Evolutionary conservation across 2,113 vertebrate genomes (phyloP).

Genomic region (Elgaria multicarinata): DNA sequence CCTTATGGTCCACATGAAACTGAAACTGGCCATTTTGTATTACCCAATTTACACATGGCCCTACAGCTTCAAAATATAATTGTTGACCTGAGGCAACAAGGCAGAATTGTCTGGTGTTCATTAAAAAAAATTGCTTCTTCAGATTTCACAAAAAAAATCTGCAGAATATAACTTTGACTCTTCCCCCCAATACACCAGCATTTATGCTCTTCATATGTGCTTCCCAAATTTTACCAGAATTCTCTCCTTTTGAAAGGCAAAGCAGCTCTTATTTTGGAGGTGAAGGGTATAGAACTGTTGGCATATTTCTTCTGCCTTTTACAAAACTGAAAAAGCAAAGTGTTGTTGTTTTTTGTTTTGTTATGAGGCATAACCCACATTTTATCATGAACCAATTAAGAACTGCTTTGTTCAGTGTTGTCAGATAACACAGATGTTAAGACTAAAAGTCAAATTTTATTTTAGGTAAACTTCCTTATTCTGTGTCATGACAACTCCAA

Average conservation of each 20-base stretch:
- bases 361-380: slow-evolving; percentile 44
- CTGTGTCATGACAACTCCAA: background rate
- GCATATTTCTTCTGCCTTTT: background rate
- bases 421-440: background rate
- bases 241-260: slow-evolving; percentile 11
- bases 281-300: slow-evolving; percentile 33
- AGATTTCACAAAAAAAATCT: slow-evolving; percentile 25
- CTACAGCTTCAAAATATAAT: slow-evolving; percentile 47
- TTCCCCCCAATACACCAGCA: background rate
- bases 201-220: background rate
- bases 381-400: slow-evolving; percentile 9
- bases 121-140: background rate
- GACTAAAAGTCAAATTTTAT: background rate
- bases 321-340: background rate
- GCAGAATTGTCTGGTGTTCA: slow-evolving; percentile 37
- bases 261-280: slow-evolving; percentile 29
- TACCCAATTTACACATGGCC: slow-evolving; percentile 56
- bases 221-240: background rate
- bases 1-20: slow-evolving; percentile 31
- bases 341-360: too few relatives aligned
- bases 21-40: slow-evolving; percentile 40
- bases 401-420: background rate
- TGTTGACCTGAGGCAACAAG: slow-evolving; percentile 29
- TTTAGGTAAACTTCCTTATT: background rate
- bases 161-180: background rate